Base-by-base conservation (phyloP, 2,797 vertebrate species). In the Pangasius larnaudii region DNA sequence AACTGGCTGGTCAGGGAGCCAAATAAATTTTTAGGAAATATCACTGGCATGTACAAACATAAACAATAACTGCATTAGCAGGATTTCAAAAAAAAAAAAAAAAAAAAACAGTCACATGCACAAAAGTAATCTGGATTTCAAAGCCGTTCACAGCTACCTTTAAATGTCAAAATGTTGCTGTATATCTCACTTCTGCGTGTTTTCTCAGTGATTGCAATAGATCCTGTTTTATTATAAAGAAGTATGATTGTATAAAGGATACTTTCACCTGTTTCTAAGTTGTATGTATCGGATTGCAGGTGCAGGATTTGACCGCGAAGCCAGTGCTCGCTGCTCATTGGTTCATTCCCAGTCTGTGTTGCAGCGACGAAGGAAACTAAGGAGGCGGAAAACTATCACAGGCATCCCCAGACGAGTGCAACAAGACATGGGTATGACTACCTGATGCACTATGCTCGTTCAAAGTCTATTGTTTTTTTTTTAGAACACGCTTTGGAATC, bases 281-380 rank as follows among this genome's bases (percentile, higher is more conserved):
- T 84, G 69, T 81, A 91, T 75, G 1, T 85, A 30, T 85, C 91
- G 83, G 90, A 85, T 85, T 97, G 87, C 95, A 99, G 99, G 99
- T 95, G 97, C 99, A 94, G 98, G 98, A 89, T 99, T 99, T 96
- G 99, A 99, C 96, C 96, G 99, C 96, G 98, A 99, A 93, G 98
- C 99, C 92, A 99, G 98, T 94, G 99, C 97, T 92, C 98, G 98
- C 92, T 99, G 99, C 94, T 99, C 98, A 93, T 96, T 99, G 90
- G 99, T 99, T 93, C 98, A 99, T 95, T 99, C 99, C 91, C 98
- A 99, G 96, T 99, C 99, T 33, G 98, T 99, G 93, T 97, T 99
- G 92, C 99, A 99, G 95, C 96, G 98, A 89, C 97, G 98, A 94
- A 95, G 98, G 92, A 99, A 99, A 95, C 93, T 99, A 93, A 97